These are phyloP conservation scores for Phyllotreta cruciferae DNA, from an alignment of 2,888 invertebrate species.

Conservation along the genomic window DNA sequence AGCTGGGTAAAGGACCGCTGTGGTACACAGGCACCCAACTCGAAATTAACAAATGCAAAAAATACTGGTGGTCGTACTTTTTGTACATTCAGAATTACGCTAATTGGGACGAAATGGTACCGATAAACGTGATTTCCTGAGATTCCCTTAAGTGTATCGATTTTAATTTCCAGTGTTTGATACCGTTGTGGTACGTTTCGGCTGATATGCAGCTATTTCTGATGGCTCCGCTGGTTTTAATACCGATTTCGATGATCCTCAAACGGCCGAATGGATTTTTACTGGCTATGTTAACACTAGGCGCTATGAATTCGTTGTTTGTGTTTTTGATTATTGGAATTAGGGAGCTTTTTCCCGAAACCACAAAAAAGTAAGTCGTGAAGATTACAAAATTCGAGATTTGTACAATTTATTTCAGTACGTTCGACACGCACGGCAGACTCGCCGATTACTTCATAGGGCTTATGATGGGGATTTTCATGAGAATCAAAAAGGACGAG, in stretches of 20 bases:
- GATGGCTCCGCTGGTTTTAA: constrained; percentile 51
- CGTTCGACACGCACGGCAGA: constrained; percentile 43
- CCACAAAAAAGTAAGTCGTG: constrained; percentile 42
- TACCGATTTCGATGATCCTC: constrained; percentile 46
- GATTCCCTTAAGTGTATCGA: too few species aligned
- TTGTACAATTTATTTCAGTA: constrained; percentile 34
- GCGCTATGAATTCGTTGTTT: constrained; percentile 35
- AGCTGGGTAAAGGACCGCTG: constrained; percentile 40
- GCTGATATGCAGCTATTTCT: constrained; percentile 57
- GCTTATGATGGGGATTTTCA: constrained; percentile 42
- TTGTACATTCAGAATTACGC: constrained; percentile 59
- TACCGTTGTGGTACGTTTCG: constrained; percentile 56
- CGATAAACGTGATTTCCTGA: not conserved
- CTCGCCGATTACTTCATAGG: constrained; percentile 45
- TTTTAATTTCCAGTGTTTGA: constrained; percentile 50
- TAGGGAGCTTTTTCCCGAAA: constrained; percentile 34
- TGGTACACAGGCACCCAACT: constrained; percentile 40
- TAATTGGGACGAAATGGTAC: constrained; percentile 43
- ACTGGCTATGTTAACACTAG: constrained; percentile 33
- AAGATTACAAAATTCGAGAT: too few species aligned
- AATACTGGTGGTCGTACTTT: constrained; percentile 58
- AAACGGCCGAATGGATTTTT: constrained; percentile 34
- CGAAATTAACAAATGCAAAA: constrained; percentile 47
- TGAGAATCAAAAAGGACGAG: constrained; percentile 41
- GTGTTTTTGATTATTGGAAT: constrained; percentile 34